These are phyloP conservation scores for Caenorhabditis briggsae DNA, from an alignment of 1,140 invertebrate species.

Conservation along the genomic window DNA sequence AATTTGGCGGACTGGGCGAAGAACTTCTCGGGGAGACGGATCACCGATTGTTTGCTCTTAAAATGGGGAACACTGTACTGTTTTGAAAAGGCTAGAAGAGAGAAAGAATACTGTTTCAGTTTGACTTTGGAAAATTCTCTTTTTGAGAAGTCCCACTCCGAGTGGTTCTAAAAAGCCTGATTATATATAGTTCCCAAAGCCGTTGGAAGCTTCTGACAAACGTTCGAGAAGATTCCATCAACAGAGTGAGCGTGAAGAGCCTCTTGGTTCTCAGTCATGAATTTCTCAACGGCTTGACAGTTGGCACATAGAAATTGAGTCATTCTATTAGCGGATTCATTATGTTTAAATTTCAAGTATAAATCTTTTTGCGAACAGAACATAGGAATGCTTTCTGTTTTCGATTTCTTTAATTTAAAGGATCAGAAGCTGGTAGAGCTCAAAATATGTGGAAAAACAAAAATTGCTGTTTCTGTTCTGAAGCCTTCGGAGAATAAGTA, in stretches of 20 bases:
- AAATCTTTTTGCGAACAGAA: too few species aligned
- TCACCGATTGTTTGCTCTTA: slow-evolving; percentile 4
- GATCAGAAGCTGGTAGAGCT: too few species aligned
- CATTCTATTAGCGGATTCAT: too few species aligned
- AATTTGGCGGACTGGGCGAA: not conserved
- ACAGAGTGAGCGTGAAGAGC: slow-evolving; percentile 14
- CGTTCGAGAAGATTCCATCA: not conserved
- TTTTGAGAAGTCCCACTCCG: not conserved
- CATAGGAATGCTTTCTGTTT: too few species aligned
- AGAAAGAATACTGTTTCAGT: too few species aligned
- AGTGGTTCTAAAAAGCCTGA: not conserved
- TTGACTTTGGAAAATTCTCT: too few species aligned
- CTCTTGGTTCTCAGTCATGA: slow-evolving; percentile 7
- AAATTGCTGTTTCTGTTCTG: too few species aligned
- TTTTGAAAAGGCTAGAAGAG: too few species aligned
- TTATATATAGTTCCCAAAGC: slow-evolving; percentile 2
- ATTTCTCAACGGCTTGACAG: not conserved
- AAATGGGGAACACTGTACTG: not conserved
- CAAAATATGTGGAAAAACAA: too few species aligned
- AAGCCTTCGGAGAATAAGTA: too few species aligned
- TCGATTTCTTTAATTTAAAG: too few species aligned
- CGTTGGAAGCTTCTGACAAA: slow-evolving; percentile 19
- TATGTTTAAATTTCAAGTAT: too few species aligned
- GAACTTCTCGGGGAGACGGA: not conserved
- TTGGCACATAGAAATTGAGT: not conserved